Conservation (phyloP, 1,140 invertebrate genomes). For the Drosophila pectinifera region DNA sequence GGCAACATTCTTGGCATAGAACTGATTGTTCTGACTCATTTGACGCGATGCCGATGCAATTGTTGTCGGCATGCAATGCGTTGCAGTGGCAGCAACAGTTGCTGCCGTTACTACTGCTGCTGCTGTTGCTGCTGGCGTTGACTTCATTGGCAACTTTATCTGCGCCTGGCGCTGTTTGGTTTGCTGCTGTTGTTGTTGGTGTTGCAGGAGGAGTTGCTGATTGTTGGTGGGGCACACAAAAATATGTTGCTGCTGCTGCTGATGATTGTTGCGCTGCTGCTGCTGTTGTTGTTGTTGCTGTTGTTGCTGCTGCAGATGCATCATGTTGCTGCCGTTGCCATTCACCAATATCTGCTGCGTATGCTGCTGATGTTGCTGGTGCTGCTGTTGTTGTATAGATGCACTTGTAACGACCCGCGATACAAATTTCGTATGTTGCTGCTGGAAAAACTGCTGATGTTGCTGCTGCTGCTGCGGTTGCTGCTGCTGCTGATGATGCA, state of each 20-base stretch:
- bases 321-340: conserved; percentile 63
- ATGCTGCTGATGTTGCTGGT: conserved; percentile 40
- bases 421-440: conserved; percentile 75
- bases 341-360: conserved; percentile 75
- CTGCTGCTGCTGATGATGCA: conserved; percentile 55
- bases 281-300: too few relatives aligned
- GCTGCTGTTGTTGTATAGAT: conserved; percentile 60
- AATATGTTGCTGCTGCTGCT: conserved; percentile 55
- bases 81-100: conserved; percentile 53
- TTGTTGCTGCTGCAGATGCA: conserved; percentile 63
- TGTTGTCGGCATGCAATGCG: conserved; percentile 66
- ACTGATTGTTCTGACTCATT: conserved; percentile 72
- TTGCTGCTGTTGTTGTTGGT: conserved; percentile 54
- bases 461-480: conserved; percentile 56
- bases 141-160: conserved; percentile 69
- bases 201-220: conserved; percentile 52
- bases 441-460: conserved; percentile 69
- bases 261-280: conserved; percentile 53
- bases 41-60: conserved; percentile 72
- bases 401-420: conserved; percentile 80
- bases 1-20: conserved; percentile 68
- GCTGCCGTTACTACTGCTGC: conserved; percentile 49
- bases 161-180: conserved; percentile 62
- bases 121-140: conserved; percentile 35
- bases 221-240: conserved; percentile 67